Conservation (phyloP, 2,888 invertebrate genomes). For the Aethes cnicana region DNA sequence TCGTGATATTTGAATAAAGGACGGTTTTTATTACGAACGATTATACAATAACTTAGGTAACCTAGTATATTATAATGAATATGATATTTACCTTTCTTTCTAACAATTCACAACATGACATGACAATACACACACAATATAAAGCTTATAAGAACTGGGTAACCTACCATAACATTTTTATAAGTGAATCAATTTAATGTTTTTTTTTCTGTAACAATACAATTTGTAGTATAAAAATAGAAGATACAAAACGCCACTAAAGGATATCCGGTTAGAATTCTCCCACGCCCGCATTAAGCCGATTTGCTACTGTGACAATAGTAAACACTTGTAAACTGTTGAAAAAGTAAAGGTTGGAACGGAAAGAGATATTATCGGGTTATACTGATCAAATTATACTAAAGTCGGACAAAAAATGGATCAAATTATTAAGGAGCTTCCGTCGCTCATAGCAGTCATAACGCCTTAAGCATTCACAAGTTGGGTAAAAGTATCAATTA, state of each 20-base stretch:
- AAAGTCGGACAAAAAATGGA: conserved; percentile 27
- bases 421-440: conserved; percentile 45
- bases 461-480: conserved; percentile 1
- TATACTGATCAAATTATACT: conserved; percentile 37
- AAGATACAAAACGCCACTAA: conserved; percentile 54
- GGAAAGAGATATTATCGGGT: conserved; percentile 58
- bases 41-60: too few species aligned
- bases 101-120: too few species aligned
- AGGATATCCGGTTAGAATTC: conserved; percentile 70
- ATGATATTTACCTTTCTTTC: too few species aligned
- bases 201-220: conserved; percentile 36
- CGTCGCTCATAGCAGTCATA: conserved; percentile 26
- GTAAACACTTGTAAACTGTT: conserved; percentile 51
- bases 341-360: conserved; percentile 43
- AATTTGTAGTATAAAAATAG: conserved; percentile 42
- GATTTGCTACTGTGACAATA: conserved; percentile 49
- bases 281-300: conserved; percentile 65
- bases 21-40: too few species aligned
- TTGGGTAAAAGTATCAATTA: conserved; percentile 8
- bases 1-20: too few species aligned
- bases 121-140: neutral
- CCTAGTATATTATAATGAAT: too few species aligned
- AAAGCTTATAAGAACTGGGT: neutral
- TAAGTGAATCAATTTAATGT: conserved; percentile 4
- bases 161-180: neutral